Base-by-base conservation (phyloP, 2,113 vertebrate species). In the Polypterus bichir region DNA sequence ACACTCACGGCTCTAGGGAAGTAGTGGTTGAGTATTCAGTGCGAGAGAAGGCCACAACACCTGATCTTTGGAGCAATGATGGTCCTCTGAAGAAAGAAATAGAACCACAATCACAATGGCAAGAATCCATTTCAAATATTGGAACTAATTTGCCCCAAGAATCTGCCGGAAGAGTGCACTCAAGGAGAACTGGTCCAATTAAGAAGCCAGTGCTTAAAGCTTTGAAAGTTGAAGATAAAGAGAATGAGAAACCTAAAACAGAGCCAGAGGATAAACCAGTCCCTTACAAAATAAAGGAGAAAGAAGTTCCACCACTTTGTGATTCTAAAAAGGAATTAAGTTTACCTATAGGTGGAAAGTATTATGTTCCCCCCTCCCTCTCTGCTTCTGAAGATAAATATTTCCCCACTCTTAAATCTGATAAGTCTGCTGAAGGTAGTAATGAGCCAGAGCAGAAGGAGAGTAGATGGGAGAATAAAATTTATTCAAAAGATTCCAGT, bases 171-270 rank as follows among this genome's bases (percentile, higher is more conserved):
- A 87, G 93, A 58, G 76, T 77, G 44, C 55, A 85, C 61, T 83
- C 77, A 0, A 87, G 96, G 46, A 81, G 95, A 69, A 94, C 95
- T 0, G 96, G 96, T 1, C 95, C 93, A 0, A 97, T 97, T 70
- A 98, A 98, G 82, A 98, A 97, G 46, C 96, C 96, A 0, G 91
- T 99, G 59, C 88, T 99, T 11, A 99, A 99, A 72, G 93, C 94
- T 64, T 88, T 99, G 9, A 99, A 98, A 69, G 91, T 98, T 1
- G 96, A 99, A 62, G 94, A 97, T 57, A 98, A 98, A 65, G 94
- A 96, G 64, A 97, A 93, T 59, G 95, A 97, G 59, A 87, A 92
- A 46, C 93, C 93, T 59, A 96, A 92, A 73, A 64, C 78, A 44
- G 93, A 92, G 64, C 82, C 83, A 1, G 90, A 93, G 61, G 94